Percentiles rank a stretch among this genome's conserved stretches.
Conservation (phyloP, 2,797 vertebrate genomes). For the Sphenodon punctatus region DNA sequence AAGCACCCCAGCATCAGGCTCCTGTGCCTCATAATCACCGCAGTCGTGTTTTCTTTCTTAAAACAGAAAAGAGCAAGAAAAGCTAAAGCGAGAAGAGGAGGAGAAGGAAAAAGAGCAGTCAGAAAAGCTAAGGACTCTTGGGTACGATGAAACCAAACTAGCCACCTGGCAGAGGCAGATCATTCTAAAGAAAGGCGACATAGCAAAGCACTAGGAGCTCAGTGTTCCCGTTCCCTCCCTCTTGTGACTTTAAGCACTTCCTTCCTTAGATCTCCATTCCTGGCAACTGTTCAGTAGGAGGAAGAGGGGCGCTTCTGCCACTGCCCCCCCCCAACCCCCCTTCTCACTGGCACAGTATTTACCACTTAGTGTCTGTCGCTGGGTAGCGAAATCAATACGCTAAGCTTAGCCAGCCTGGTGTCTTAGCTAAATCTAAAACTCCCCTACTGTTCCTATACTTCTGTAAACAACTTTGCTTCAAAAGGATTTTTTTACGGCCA, state of each 20-base stretch:
- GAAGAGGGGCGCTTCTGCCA: background rate
- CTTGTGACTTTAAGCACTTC: background rate
- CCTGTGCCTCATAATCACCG: background rate
- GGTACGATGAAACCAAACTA: conserved; percentile 95
- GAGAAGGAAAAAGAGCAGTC: conserved; percentile 88
- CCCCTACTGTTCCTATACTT: rapidly evolving
- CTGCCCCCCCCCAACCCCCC: background rate
- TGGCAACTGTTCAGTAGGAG: background rate
- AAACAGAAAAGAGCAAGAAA: conserved; percentile 87
- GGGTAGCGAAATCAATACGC: too few species aligned
- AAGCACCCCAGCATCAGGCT: too few species aligned
- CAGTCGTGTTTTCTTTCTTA: background rate
- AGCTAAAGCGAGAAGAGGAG: conserved; percentile 83
- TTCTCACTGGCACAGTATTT: too few species aligned
- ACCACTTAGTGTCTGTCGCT: too few species aligned
- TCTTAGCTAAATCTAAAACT: too few species aligned
- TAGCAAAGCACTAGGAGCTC: conserved; percentile 86
- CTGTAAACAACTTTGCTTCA: background rate
- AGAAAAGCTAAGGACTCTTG: conserved; percentile 92
- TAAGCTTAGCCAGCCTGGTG: too few species aligned
- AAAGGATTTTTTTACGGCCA: background rate
- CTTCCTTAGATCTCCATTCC: background rate
- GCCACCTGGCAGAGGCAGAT: conserved; percentile 97
- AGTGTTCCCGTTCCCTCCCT: background rate
- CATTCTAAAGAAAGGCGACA: conserved; percentile 96